These are phyloP conservation scores for Gambusia holbrooki DNA, from an alignment of 2,113 vertebrate species.

Conservation along the genomic window DNA sequence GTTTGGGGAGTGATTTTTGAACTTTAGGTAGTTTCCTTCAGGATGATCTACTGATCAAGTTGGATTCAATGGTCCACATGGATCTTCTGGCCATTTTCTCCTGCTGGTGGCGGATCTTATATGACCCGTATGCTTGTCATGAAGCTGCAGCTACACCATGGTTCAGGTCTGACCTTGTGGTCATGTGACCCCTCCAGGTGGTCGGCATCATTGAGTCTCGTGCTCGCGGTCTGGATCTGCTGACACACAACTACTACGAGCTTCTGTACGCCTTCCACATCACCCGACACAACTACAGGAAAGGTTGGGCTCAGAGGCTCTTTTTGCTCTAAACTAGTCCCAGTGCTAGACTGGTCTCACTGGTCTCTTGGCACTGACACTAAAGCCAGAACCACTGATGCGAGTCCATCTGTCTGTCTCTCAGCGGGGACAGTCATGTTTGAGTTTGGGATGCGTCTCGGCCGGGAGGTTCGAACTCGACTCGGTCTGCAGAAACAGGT, in stretches of 20 bases:
- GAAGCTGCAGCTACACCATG: not conserved
- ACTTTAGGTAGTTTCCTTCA: too few relatives aligned
- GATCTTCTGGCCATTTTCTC: too few relatives aligned
- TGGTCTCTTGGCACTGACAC: too few relatives aligned
- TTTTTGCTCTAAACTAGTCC: rapidly evolving
- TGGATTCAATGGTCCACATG: too few relatives aligned
- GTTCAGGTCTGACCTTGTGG: not conserved
- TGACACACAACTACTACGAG: constrained; percentile 96
- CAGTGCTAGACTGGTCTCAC: too few relatives aligned
- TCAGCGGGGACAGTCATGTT: constrained; percentile 93
- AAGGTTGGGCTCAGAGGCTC: constrained; percentile 78
- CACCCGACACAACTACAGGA: constrained; percentile 95
- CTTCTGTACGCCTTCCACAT: constrained; percentile 96
- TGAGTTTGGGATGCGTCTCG: constrained; percentile 93
- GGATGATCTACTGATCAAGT: too few relatives aligned
- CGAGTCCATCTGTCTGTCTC: not conserved
- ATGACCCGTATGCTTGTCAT: not conserved
- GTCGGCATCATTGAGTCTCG: constrained; percentile 94
- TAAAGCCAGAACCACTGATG: too few relatives aligned
- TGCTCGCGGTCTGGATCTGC: constrained; percentile 90
- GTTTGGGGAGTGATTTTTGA: too few relatives aligned
- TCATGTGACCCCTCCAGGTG: constrained; percentile 74
- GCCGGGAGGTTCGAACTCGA: constrained; percentile 89
- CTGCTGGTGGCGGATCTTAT: too few relatives aligned
- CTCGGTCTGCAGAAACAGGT: constrained; percentile 93